Base-by-base conservation (phyloP, 2,113 vertebrate genomes). In the Crotalus viridis region DNA sequence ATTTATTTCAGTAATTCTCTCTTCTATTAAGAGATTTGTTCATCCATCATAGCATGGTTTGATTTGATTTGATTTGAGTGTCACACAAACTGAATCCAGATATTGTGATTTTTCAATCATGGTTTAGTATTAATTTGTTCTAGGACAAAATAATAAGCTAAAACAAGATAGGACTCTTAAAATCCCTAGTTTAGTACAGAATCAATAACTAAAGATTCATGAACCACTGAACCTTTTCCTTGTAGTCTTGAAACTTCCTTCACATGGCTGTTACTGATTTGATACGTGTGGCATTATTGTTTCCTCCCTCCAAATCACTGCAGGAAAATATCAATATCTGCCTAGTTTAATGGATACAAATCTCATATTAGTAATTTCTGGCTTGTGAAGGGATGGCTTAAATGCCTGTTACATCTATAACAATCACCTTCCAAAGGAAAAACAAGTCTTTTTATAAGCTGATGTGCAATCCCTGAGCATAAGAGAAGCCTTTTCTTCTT, bases 321-420 rank as follows among this genome's bases (percentile, higher is more conserved):
- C 33, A 57, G 39, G 33, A 87, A 88, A 26, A 92, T 46, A 5
- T 4, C 54, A 57, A 39, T 89, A 33, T 10, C 55, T 92, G 24
- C 22, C 69, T 17, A 92, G 85, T 61, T 88, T 28, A 88, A 88
- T 74, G 10, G 48, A 69, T 52, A 55, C n/a, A 8, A 43, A 52
- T 89, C 24, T 85, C 88, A 89, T 28, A 89, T 89, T 56, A 48
- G 57, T 17, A n/a, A 92, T 64, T 88, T 54, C 46, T 91, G 85
- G 52, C 51, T 89, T 64, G 10, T 81, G 74, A 81, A 43, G 74
- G 33, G n/a, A 9, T 43, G 74, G 2, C 17, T 43, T 48, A n/a
- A n/a, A 59, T 21, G 3, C 91, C 26, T 26, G 48, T 17, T 54
- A 92, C 64, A 88, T 51, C 86, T 89, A 5, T 43, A 88, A 74